Base-by-base conservation (phyloP, 2,888 invertebrate genomes). In the Caradrina kadenii region DNA sequence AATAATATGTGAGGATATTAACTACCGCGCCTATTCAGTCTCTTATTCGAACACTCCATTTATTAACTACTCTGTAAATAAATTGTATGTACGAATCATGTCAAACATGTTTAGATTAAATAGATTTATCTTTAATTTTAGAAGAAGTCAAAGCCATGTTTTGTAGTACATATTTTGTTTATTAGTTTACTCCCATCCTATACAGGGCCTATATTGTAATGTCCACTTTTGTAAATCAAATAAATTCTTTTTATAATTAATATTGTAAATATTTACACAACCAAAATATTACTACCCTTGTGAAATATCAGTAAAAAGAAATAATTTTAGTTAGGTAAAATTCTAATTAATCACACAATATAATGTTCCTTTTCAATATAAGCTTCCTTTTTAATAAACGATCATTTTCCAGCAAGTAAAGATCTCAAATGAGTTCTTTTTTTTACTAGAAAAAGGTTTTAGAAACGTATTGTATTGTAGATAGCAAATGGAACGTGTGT, bases 321-420 rank as follows among this genome's bases (percentile, higher is more conserved):
- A 35, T 39, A 50, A 50, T 42, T 42, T 10, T 17, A 26, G 59
- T 56, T 49, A 15, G 1, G 4, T 45, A 8, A 56, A 50, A 52
- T 52, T 35, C 4, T 4, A 13, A 63, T 26, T 48, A 17, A 26
- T 50, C 0, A 22, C 45, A 15, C 21, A 21, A 35, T 17, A 45
- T 52, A 75, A 70, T 63, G 60, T 76, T 76, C 76, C 80, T 80
- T n/a, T n/a, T n/a, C n/a, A n/a, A n/a, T n/a, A n/a, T n/a, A n/a
- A n/a, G 53, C 35, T 52, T 63, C 48, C 11, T 53, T 31, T 80
- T 63, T 17, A 21, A 48, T 3, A 54, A 45, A 26, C 4, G 0
- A 17, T 45, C 0, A 53, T 35, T 52, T 55, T 53, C 42, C 26
- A 64, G 26, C 35, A 19, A 19, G 21, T 10, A 7, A 56, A 48